Evolutionary conservation across 2,888 invertebrate species (phyloP), one percentile per base, ranked within the genome.

Genomic region (Agonopterix alstromeriana): DNA sequence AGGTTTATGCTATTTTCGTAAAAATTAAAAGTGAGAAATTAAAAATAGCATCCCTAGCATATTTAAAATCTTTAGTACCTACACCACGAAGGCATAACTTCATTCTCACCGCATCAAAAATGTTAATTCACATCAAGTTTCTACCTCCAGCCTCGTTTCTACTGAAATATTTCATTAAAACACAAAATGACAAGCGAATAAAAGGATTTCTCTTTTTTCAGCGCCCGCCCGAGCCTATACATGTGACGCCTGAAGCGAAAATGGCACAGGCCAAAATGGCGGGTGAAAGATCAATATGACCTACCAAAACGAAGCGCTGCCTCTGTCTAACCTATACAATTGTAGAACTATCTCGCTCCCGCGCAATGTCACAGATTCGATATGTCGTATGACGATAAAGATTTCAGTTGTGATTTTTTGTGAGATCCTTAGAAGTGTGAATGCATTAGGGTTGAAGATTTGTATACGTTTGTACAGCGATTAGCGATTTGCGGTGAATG

Each of bases 201-300:
- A 83, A 79, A 78, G 73, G 67, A 61, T 69, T 70, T 75, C 71
- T 68, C 69, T 74, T 80, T 81, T 77, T 74, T 67, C 70, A 71
- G 58, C 67, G 61, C 64, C 56, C 66, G 61, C 59, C 67, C 63
- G 59, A 55, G 68, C 67, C 73, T 75, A 66, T 81, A 80, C 83
- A 78, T 82, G 84, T 82, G 84, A 79, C 77, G 82, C 82, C 77
- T 69, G 72, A 67, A 82, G 82, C 77, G 78, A 85, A 84, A 88
- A 85, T 82, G 82, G 79, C 74, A 73, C 77, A 70, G 68, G 73
- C 73, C 84, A 86, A 87, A 86, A 88, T 87, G 88, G 88, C 85
- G 87, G 87, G 82, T 83, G 84, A 85, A 84, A 88, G 89, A 89
- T 89, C 89, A 89, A 89, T 89, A 89, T 86, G 79, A 85, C 73